A percentile compares a stretch with the other conserved stretches of the same genome.
Conservation (phyloP, 1,140 invertebrate species). For the Bombus soroeensis region DNA sequence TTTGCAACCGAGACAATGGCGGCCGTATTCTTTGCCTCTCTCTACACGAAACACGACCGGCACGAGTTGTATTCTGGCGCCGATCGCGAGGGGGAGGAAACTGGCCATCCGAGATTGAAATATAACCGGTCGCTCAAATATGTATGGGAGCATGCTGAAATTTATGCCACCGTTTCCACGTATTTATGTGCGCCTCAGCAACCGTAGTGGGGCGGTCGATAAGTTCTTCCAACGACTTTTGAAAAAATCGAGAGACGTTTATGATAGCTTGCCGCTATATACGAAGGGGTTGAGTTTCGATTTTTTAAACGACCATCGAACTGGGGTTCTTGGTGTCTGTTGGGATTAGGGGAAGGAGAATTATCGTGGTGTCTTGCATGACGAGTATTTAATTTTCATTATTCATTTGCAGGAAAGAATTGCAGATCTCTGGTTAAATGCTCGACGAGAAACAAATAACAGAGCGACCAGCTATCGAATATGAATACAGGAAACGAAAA, state of each 20-base stretch:
- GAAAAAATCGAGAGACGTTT: background rate
- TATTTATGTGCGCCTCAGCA: background rate
- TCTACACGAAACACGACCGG: constrained; percentile 75
- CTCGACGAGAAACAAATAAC: no score
- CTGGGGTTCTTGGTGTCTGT: no score
- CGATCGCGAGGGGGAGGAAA: constrained; percentile 67
- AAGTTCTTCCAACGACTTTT: constrained; percentile 3
- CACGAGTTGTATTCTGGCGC: constrained; percentile 80
- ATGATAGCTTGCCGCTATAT: no score
- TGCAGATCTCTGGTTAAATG: no score
- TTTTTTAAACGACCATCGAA: no score
- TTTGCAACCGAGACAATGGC: constrained; percentile 81
- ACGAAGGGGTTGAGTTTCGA: background rate
- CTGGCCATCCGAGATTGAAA: constrained; percentile 75
- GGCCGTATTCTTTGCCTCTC: constrained; percentile 58
- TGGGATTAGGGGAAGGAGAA: no score
- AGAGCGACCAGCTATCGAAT: no score
- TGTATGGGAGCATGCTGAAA: constrained; percentile 61
- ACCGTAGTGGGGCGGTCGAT: constrained; percentile 3
- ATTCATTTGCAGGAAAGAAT: no score
- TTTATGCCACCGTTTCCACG: constrained; percentile 50
- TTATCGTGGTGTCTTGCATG: no score
- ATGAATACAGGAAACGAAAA: no score
- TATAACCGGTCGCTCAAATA: constrained; percentile 77
- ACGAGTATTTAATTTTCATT: no score